A percentile compares a stretch with the other conserved stretches of the same genome.
Conservation (phyloP, 2,888 invertebrate genomes). For the Eilema griseolum region DNA sequence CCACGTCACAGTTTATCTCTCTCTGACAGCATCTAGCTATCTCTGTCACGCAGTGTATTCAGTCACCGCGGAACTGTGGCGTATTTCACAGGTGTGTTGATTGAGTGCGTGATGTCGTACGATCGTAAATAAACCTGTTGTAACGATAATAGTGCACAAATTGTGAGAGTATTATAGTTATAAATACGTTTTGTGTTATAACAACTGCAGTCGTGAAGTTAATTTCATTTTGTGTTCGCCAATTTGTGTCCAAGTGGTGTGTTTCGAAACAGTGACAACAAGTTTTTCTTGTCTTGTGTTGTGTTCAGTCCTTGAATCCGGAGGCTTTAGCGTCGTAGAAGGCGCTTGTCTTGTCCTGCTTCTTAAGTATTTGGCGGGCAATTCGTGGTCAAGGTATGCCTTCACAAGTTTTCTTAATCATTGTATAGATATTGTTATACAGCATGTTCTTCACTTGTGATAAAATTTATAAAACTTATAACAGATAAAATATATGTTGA, state of each 20-base stretch:
- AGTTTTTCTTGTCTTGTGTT: conserved; percentile 77
- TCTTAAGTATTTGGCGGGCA: conserved; percentile 66
- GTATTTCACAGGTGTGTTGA: conserved; percentile 73
- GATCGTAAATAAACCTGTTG: conserved; percentile 77
- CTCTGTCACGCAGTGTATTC: conserved; percentile 76
- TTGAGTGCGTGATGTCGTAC: conserved; percentile 54
- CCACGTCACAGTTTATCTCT: conserved; percentile 74
- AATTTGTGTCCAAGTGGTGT: conserved; percentile 61
- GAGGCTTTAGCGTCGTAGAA: conserved; percentile 76
- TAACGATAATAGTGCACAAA: conserved; percentile 49
- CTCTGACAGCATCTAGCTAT: conserved; percentile 71
- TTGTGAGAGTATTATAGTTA: conserved; percentile 33
- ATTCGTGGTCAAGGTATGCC: conserved; percentile 72
- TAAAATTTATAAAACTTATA: background rate
- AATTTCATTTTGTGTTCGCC: conserved; percentile 37
- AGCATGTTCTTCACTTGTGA: background rate
- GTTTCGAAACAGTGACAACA: conserved; percentile 80
- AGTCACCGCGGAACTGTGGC: conserved; percentile 79
- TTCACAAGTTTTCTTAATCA: conserved; percentile 15
- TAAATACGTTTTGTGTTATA: conserved; percentile 20
- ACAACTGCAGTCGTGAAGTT: conserved; percentile 31
- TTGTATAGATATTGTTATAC: background rate
- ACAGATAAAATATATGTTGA: background rate
- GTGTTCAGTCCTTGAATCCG: conserved; percentile 78
- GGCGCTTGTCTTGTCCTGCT: conserved; percentile 65